Conservation (phyloP, 2,797 vertebrate genomes). For the Gorsachius magnificus region DNA sequence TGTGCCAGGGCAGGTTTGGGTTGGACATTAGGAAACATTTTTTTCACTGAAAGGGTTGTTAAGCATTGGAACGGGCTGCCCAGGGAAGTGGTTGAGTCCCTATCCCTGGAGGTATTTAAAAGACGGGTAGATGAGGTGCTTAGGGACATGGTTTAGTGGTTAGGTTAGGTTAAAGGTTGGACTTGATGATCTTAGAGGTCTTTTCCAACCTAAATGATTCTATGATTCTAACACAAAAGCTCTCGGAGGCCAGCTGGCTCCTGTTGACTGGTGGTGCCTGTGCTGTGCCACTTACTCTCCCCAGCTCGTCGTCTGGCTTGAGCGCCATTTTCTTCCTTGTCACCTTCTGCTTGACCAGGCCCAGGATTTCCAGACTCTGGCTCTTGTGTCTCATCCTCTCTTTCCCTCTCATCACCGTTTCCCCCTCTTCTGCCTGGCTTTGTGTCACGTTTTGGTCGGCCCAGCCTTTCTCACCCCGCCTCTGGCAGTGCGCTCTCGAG, state of each 20-base stretch:
- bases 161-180: too few species aligned
- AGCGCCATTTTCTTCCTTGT: not conserved
- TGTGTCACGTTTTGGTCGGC: rapidly evolving
- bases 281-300: not conserved
- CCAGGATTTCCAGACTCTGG: not conserved
- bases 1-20: too few species aligned
- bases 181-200: too few species aligned
- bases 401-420: not conserved
- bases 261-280: not conserved
- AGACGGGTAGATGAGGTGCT: too few species aligned
- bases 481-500: not conserved
- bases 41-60: too few species aligned
- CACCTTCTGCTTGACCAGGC: not conserved
- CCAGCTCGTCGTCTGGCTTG: not conserved
- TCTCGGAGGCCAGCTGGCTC: not conserved
- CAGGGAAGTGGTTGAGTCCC: too few species aligned
- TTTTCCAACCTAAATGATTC: too few species aligned
- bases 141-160: too few species aligned
- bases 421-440: not conserved
- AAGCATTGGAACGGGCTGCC: too few species aligned
- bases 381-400: not conserved
- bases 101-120: too few species aligned
- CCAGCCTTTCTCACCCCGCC: not conserved
- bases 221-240: too few species aligned
- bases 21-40: too few species aligned